Base-by-base conservation (phyloP, 1,140 invertebrate genomes). In the Amyelois transitella region DNA sequence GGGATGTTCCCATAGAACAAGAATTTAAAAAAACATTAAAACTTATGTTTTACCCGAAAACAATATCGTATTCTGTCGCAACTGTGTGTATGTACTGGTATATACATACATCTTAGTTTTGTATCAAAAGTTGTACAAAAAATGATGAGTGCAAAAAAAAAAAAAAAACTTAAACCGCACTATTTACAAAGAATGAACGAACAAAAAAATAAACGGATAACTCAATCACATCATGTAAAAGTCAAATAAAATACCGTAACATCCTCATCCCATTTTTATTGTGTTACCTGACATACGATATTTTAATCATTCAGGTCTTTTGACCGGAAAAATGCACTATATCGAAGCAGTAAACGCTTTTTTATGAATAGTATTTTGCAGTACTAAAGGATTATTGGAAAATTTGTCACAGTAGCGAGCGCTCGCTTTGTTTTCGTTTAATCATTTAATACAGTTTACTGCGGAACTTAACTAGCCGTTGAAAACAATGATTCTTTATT, bases 371-470 rank as follows among this genome's bases (percentile, higher is more conserved):
- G 62, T 64, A 66, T 70, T 75, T 75, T 70, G 68, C 69, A 69
- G 69, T 68, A 66, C 66, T 58, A 47, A 52, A 69, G 76, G 68
- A 73, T 79, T 78, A 78, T 77, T 73, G 72, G 72, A 69, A 69
- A 77, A 77, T 77, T 79, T 74, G 72, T 79, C 72, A 75, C n/a
- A 45, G 63, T 58, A 56, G 62, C 65, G 55, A 62, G 52, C 54
- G 51, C 53, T 52, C 57, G 45, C 60, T 66, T 70, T 70, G 69
- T 72, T 76, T 69, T 72, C 66, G 56, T 72, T 72, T 68, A 72
- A 72, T 76, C 59, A 71, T 75, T 69, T 38, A 65, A 76, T 68
- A 71, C 55, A 55, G 56, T 62, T 66, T 60, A 55, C 51, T 43
- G 38, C 24, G 45, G 45, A 21, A 21, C 1, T 48, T 48, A 10